A percentile compares a stretch with the other conserved stretches of the same genome.
Evolutionary conservation across 1,140 invertebrate genomes (phyloP).

Genomic region (Aphis gossypii): DNA sequence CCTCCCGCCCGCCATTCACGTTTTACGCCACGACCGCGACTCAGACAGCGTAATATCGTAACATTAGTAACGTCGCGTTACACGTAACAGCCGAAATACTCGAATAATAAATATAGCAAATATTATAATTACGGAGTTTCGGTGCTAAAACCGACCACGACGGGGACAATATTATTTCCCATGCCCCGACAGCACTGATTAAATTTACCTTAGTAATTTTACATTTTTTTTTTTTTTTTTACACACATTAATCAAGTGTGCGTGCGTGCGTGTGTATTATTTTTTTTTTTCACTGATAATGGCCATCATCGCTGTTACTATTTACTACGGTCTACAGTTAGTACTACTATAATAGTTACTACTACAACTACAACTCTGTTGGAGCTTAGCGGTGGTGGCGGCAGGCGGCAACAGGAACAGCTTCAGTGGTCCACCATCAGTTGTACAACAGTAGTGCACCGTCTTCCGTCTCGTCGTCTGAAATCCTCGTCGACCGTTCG

Average conservation of each 20-base stretch:
- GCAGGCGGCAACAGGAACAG: neutral
- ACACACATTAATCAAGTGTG: neutral
- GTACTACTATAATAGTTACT: neutral
- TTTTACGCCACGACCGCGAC: neutral
- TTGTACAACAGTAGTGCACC: neutral
- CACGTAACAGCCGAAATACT: neutral
- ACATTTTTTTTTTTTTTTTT: conserved; percentile 35
- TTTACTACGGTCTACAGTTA: conserved; percentile 11
- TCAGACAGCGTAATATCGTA: neutral
- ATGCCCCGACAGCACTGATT: conserved; percentile 28
- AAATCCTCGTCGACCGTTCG: neutral
- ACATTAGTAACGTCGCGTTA: neutral
- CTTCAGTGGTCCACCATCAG: conserved; percentile 6
- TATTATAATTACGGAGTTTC: neutral
- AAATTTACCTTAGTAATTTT: neutral
- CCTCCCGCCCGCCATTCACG: neutral
- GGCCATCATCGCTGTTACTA: neutral
- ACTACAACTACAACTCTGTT: neutral
- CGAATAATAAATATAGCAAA: neutral
- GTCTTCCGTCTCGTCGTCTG: neutral
- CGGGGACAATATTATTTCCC: conserved; percentile 40
- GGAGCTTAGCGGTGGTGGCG: neutral
- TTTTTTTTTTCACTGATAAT: conserved; percentile 49
- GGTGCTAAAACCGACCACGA: neutral
- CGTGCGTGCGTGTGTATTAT: neutral